A percentile compares a stretch with the other conserved stretches of the same genome.
phyloP scores from a whole-genome alignment of 2,113 vertebrate species.

The Eptatretus burgeri region DNA sequence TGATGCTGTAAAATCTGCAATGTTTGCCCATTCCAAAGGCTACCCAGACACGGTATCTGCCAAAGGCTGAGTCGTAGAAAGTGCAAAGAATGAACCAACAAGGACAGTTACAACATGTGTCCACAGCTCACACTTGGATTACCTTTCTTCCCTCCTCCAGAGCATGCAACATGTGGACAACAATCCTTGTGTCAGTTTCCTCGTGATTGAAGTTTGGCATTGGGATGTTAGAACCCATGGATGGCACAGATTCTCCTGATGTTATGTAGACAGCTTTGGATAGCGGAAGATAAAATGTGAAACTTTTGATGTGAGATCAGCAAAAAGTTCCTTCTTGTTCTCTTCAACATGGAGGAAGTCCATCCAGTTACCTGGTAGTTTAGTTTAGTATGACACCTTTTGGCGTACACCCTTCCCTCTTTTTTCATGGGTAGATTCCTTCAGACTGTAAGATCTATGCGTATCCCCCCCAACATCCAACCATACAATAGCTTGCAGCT shows the following conservation, averaged over 20 bases:
- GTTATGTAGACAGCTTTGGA: not conserved
- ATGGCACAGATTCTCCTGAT: not conserved
- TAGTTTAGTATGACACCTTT: not conserved
- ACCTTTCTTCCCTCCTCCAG: not conserved
- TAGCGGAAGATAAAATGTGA: not conserved
- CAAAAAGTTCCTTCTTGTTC: not conserved
- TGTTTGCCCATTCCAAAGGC: not conserved
- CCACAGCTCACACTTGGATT: not conserved
- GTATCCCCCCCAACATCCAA: not conserved
- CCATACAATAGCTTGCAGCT: not conserved
- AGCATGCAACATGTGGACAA: constrained; percentile 6
- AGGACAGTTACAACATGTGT: not conserved
- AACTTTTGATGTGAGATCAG: not conserved
- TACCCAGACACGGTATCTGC: constrained; percentile 1
- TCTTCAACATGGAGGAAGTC: not conserved
- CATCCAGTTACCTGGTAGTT: not conserved
- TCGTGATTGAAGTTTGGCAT: constrained; percentile 4
- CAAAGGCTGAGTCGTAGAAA: not conserved
- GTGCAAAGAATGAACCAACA: not conserved
- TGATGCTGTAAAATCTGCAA: not conserved
- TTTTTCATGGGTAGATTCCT: not conserved
- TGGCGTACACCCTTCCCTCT: not conserved
- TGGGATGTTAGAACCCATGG: constrained; percentile 3
- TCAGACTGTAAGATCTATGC: not conserved
- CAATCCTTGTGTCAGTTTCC: constrained; percentile 7